Conservation (phyloP, 1,140 invertebrate species). For the Lanistes nyassanus region DNA sequence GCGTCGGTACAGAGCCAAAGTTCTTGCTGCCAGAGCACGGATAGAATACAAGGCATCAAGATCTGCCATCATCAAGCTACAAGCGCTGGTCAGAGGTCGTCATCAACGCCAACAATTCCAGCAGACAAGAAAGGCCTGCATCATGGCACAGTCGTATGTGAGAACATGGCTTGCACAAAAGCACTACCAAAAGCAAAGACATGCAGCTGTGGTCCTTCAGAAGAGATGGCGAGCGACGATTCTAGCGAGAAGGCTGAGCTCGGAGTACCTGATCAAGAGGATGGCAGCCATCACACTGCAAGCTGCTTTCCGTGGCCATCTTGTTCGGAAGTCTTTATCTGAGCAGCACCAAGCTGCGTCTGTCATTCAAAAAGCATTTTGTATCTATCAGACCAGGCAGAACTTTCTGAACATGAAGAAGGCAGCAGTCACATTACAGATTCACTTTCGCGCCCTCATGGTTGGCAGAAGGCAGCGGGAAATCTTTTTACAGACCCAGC, state of each 20-base stretch:
- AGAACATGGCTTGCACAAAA: constrained; percentile 29
- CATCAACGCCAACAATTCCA: constrained; percentile 27
- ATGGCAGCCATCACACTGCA: constrained; percentile 46
- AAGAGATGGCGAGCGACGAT: constrained; percentile 25
- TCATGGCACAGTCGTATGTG: constrained; percentile 32
- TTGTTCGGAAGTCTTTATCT: constrained; percentile 11
- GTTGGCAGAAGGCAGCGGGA: neutral
- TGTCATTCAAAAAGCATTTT: constrained; percentile 38
- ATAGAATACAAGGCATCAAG: constrained; percentile 1
- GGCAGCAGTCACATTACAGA: constrained; percentile 44
- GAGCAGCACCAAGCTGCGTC: constrained; percentile 28
- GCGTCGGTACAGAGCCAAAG: constrained; percentile 26
- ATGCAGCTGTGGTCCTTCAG: constrained; percentile 37
- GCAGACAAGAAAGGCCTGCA: constrained; percentile 18
- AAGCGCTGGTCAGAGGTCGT: constrained; percentile 21
- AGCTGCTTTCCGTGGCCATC: constrained; percentile 32
- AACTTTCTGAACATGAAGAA: constrained; percentile 26
- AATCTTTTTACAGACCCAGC: constrained; percentile 11
- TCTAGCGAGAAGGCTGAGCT: constrained; percentile 13
- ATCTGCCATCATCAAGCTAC: constrained; percentile 21
- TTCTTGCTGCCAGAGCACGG: constrained; percentile 1
- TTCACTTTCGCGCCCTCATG: constrained; percentile 32
- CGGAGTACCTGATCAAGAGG: constrained; percentile 19
- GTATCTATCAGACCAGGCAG: constrained; percentile 26
- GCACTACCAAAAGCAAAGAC: constrained; percentile 29